Conservation (phyloP, 1,140 invertebrate genomes). For the Brachionus manjavacas region DNA sequence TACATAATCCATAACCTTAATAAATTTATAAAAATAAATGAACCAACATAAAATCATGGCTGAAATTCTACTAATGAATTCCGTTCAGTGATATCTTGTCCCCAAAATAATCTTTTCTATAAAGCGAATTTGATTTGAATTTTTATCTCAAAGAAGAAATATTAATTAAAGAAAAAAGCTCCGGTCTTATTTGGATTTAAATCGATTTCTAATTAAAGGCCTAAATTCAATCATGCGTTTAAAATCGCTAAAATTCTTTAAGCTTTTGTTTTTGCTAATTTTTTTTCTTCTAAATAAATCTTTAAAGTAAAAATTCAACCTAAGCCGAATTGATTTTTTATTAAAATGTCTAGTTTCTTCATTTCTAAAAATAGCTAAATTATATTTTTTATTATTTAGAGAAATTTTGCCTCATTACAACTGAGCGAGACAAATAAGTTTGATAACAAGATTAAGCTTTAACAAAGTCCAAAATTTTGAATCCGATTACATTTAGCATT, state of each 20-base stretch:
- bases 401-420: background rate
- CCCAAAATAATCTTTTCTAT: background rate
- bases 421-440: background rate
- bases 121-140: background rate
- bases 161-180: background rate
- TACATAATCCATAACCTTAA: background rate
- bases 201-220: background rate
- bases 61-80: background rate
- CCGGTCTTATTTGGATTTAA: background rate
- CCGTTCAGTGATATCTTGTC: background rate
- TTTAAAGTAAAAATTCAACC: background rate
- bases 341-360: background rate
- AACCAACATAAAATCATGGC: background rate
- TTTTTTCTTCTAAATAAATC: background rate
- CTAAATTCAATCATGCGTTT: background rate
- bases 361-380: background rate
- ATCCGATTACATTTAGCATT: slow-evolving; percentile 3
- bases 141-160: background rate
- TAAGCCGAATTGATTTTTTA: background rate
- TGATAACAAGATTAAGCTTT: background rate
- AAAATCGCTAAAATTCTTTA: background rate
- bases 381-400: background rate
- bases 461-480: background rate
- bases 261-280: background rate
- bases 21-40: background rate